A percentile compares a stretch with the other conserved stretches of the same genome.
Evolutionary conservation across 1,140 invertebrate species (phyloP).

Genomic region (Bombus sylvicola): DNA sequence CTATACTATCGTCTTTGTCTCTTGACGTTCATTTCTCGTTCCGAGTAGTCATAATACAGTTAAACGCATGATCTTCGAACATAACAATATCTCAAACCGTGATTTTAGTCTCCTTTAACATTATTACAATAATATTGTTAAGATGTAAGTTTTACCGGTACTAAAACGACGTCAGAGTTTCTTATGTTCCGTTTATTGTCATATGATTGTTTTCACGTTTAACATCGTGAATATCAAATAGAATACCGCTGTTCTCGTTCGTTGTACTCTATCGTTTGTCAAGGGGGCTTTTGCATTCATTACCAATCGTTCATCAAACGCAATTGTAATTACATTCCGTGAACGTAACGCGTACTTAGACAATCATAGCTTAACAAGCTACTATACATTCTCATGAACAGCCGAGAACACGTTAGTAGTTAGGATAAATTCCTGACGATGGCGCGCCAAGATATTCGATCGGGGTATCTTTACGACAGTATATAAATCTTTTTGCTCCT

Average conservation of each 20-base stretch:
- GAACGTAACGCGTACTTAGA: not conserved
- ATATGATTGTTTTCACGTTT: not conserved
- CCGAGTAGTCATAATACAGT: not conserved
- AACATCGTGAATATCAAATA: not conserved
- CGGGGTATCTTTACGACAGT: slow-evolving; percentile 30
- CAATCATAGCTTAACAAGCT: not conserved
- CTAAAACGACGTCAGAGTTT: no score
- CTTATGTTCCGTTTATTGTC: not conserved
- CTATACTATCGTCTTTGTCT: not conserved
- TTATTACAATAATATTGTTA: not conserved
- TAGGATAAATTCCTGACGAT: slow-evolving; percentile 61
- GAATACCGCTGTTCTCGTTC: not conserved
- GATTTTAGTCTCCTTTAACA: not conserved
- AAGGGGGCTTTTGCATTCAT: not conserved
- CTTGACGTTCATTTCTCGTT: not conserved
- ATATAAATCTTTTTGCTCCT: slow-evolving; percentile 26
- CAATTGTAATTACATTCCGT: not conserved
- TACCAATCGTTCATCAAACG: slow-evolving; percentile 20
- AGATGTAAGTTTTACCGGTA: no score
- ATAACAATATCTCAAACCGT: not conserved
- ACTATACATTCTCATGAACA: slow-evolving; percentile 10
- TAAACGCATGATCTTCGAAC: not conserved
- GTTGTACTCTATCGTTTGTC: not conserved
- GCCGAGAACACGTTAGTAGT: slow-evolving; percentile 52
- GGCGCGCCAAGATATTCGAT: slow-evolving; percentile 62